Conservation (phyloP, 2,797 vertebrate species). For the Caiman crocodilus region DNA sequence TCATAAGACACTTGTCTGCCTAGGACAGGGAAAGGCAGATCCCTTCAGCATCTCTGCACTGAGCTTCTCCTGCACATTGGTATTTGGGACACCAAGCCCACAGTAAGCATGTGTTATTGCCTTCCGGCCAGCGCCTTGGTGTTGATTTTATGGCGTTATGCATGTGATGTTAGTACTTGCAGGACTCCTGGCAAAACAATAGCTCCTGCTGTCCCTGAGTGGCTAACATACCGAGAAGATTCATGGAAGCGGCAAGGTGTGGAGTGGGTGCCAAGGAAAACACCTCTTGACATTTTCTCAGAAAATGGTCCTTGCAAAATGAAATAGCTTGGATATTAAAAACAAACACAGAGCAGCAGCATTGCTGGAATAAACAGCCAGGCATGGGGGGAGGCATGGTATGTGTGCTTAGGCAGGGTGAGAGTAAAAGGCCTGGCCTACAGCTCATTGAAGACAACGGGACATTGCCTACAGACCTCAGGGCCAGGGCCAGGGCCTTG, state of each 20-base stretch:
- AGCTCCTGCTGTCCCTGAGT: not conserved
- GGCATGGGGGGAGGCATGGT: not conserved
- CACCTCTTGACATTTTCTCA: not conserved
- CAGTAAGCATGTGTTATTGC: not conserved
- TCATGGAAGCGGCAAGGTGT: not conserved
- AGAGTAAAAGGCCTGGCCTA: not conserved
- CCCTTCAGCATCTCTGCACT: not conserved
- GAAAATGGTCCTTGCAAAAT: conserved; percentile 5
- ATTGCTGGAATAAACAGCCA: not conserved
- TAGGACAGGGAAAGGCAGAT: not conserved
- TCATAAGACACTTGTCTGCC: not conserved
- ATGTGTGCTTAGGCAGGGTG: not conserved
- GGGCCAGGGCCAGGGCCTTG: too few relatives aligned
- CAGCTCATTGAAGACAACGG: not conserved
- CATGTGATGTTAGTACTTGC: conserved; percentile 2
- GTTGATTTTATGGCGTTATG: not conserved
- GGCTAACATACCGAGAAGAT: not conserved
- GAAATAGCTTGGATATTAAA: conserved; percentile 24
- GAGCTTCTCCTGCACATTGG: not conserved
- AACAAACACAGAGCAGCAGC: conserved; percentile 11
- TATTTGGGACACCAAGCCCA: not conserved
- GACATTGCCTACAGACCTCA: not conserved
- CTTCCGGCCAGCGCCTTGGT: not conserved
- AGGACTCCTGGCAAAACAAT: conserved; percentile 29
- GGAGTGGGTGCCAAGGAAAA: not conserved